A percentile compares a stretch with the other conserved stretches of the same genome.
These are phyloP conservation scores for Hipposideros larvatus DNA, from an alignment of 2,797 vertebrate genomes.

Conservation along the genomic window DNA sequence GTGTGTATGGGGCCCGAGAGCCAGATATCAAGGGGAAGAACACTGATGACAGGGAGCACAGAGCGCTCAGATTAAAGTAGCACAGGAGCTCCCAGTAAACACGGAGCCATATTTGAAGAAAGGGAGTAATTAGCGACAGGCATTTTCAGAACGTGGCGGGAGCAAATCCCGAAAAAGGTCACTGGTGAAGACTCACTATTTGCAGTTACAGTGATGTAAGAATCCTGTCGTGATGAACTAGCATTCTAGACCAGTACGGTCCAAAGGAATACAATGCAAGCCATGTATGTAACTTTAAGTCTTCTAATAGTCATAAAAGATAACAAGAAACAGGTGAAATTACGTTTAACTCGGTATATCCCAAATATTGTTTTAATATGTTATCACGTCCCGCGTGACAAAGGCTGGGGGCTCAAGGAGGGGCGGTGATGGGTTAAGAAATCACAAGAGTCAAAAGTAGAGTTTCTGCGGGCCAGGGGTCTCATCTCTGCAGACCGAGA, in stretches of 20 bases:
- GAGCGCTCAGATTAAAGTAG: background rate
- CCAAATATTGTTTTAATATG: background rate
- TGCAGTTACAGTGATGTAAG: background rate
- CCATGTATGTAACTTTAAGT: background rate
- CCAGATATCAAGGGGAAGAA: background rate
- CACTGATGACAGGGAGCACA: background rate
- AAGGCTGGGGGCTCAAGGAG: too few species aligned
- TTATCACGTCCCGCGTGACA: too few species aligned
- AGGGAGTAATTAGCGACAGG: background rate
- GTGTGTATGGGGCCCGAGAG: background rate
- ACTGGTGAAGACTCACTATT: background rate
- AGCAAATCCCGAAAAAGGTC: background rate
- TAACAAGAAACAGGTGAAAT: constrained; percentile 45
- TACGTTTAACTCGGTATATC: background rate
- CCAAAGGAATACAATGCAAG: background rate
- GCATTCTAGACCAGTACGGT: background rate
- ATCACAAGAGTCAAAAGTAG: too few species aligned
- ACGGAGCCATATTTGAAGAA: background rate
- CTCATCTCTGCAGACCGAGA: too few species aligned
- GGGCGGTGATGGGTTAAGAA: too few species aligned
- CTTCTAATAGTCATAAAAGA: background rate
- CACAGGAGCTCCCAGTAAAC: background rate
- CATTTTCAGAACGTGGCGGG: background rate
- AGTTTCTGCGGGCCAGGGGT: too few species aligned
- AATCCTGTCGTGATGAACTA: background rate